These are phyloP conservation scores for Conus canariensis DNA, from an alignment of 2,888 invertebrate genomes.

Conservation along the genomic window DNA sequence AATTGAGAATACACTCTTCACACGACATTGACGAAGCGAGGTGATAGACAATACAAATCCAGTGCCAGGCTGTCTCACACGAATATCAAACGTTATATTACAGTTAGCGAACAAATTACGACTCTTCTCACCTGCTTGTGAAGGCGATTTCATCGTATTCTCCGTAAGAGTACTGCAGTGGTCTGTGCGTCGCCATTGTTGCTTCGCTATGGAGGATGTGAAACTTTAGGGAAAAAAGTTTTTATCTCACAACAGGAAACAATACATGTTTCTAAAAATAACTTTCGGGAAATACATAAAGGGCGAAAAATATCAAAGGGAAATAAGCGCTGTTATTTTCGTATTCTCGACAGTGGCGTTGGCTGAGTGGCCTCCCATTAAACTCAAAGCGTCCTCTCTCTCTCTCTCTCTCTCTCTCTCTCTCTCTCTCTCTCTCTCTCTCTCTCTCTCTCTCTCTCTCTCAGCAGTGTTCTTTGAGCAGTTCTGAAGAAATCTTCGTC, in stretches of 20 bases:
- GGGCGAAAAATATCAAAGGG: not conserved
- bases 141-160: slow-evolving; percentile 37
- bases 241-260: not conserved
- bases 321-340: not conserved
- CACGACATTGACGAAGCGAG: no score
- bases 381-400: not conserved
- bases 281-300: not conserved
- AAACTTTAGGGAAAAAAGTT: not conserved
- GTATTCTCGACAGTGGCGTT: not conserved
- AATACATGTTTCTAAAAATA: slow-evolving; percentile 24
- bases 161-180: slow-evolving; percentile 16
- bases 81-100: no score
- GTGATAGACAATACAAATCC: no score
- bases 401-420: not conserved
- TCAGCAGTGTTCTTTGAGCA: not conserved
- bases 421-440: slow-evolving; percentile 21
- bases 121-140: slow-evolving; percentile 23
- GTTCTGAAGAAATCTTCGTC: not conserved
- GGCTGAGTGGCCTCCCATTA: not conserved
- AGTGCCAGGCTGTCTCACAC: no score
- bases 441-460: slow-evolving; percentile 28
- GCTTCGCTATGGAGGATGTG: not conserved
- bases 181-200: slow-evolving; percentile 20
- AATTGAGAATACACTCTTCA: no score
- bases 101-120: not conserved